Base-by-base conservation (phyloP, 2,888 invertebrate genomes). In the Melangyna quadrimaculata region DNA sequence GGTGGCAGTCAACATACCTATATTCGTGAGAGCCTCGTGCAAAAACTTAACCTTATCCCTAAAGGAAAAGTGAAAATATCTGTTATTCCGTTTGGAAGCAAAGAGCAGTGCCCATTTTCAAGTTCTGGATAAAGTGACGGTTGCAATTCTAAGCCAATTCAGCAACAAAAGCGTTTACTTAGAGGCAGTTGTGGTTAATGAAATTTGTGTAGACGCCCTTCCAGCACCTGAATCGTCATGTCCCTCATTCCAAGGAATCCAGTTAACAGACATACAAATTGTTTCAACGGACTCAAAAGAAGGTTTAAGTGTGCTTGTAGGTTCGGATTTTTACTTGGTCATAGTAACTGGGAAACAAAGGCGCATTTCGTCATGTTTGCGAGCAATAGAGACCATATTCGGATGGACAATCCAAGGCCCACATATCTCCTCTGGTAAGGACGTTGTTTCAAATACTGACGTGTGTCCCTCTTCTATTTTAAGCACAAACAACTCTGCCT, bases 1-100 rank as follows among this genome's bases (percentile, higher is more conserved):
- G 72, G 78, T 12, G 63, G 63, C 17, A 71, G 55, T 71, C 69
- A 65, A 27, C 45, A 53, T 17, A 35, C 78, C 5, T 71, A 53
- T 43, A 37, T 71, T 17, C 27, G 57, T 19, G 71, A 70, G 29
- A 59, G 61, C 9, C 32, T 78, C 0, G 77, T 40, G 9, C 29
- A 32, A 32, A 70, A 65, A 29, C 63, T 71, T 24, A 55, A 51
- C 12, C n/a, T 78, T 14, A 10, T 57, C 4, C 5, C 48, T 57
- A 37, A 69, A 27, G 57, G 75, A 35, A 35, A 35, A 2, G 35
- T 35, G 35, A 35, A 35, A 8, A 35, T 35, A 9, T 35, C 35
- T 9, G 35, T 35, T 10, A 35, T 35, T 10, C 9, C 65, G 0
- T 78, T 78, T n/a, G 71, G 70, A 40, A 67, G 74, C 17, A 65